Percentiles rank a stretch among this genome's conserved stretches.
Conservation (phyloP, 1,140 invertebrate genomes). For the Heliothis virescens region DNA sequence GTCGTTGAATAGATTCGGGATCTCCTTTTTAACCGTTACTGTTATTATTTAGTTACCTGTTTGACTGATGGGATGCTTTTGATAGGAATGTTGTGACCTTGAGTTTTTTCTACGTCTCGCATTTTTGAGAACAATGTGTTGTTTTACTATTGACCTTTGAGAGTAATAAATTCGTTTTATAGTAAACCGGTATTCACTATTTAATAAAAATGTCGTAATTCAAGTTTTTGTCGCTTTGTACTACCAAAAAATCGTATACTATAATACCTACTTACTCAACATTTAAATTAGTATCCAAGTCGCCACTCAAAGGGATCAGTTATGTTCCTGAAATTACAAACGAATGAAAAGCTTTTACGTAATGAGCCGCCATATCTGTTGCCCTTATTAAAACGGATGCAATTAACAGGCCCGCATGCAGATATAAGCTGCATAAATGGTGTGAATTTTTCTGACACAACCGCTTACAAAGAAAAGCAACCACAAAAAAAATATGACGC, state of each 20-base stretch:
- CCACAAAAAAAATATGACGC: not conserved
- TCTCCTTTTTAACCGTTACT: constrained; percentile 64
- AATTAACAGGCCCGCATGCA: constrained; percentile 75
- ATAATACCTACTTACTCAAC: not conserved
- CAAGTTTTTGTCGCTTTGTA: not conserved
- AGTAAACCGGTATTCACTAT: not conserved
- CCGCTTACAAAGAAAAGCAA: constrained; percentile 9
- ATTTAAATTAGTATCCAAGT: not conserved
- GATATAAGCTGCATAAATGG: constrained; percentile 30
- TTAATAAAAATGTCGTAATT: too few relatives aligned
- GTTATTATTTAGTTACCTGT: constrained; percentile 66
- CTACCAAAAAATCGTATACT: too few relatives aligned
- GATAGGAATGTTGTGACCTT: constrained; percentile 39
- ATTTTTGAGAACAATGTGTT: constrained; percentile 9
- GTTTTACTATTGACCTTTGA: constrained; percentile 6
- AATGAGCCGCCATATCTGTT: constrained; percentile 54
- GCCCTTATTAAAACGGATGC: constrained; percentile 72
- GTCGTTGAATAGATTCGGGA: constrained; percentile 65
- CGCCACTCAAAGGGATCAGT: not conserved
- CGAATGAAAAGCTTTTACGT: constrained; percentile 6
- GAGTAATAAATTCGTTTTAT: constrained; percentile 1
- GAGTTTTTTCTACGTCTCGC: constrained; percentile 23
- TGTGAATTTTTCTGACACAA: constrained; percentile 26
- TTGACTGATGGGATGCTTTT: constrained; percentile 49
- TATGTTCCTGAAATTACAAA: not conserved